A percentile compares a stretch with the other conserved stretches of the same genome.
Evolutionary conservation across 2,113 vertebrate genomes (phyloP).

Genomic region (Proterorhinus semilunaris): DNA sequence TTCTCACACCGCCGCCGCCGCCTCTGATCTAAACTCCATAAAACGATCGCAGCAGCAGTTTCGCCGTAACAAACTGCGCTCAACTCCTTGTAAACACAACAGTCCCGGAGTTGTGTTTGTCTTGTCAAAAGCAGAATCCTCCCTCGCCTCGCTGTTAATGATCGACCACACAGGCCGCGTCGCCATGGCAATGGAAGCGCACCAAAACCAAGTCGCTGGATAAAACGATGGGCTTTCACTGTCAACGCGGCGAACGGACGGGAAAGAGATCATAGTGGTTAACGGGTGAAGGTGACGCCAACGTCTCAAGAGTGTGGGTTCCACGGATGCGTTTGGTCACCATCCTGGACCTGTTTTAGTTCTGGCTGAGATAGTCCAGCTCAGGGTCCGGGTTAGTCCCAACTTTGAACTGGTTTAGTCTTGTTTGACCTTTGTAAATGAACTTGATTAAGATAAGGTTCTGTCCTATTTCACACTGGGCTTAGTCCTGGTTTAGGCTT

Average conservation of each 20-base stretch:
- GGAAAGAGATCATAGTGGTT: too few relatives aligned
- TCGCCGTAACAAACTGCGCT: background rate
- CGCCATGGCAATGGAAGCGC: slow-evolving; percentile 39
- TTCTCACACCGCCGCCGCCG: too few relatives aligned
- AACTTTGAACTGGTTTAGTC: too few relatives aligned
- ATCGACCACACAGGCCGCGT: slow-evolving; percentile 18
- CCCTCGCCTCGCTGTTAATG: slow-evolving; percentile 18
- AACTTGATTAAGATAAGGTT: too few relatives aligned
- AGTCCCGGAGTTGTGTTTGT: slow-evolving; percentile 4
- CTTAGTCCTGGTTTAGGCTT: background rate
- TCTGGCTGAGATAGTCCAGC: background rate
- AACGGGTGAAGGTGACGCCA: too few relatives aligned
- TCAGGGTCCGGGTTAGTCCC: too few relatives aligned
- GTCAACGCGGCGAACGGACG: background rate
- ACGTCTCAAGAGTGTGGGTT: background rate
- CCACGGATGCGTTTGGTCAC: background rate
- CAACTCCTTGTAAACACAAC: slow-evolving; percentile 1
- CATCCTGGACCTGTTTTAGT: background rate
- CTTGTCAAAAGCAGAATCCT: slow-evolving; percentile 19
- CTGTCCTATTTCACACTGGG: background rate
- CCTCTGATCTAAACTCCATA: background rate
- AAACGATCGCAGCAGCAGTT: background rate
- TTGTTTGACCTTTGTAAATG: too few relatives aligned
- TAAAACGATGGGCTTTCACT: slow-evolving; percentile 13
- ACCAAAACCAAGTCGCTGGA: slow-evolving; percentile 24